phyloP scores from a whole-genome alignment of 2,888 invertebrate genomes.

The Ormyrus rosae region DNA sequence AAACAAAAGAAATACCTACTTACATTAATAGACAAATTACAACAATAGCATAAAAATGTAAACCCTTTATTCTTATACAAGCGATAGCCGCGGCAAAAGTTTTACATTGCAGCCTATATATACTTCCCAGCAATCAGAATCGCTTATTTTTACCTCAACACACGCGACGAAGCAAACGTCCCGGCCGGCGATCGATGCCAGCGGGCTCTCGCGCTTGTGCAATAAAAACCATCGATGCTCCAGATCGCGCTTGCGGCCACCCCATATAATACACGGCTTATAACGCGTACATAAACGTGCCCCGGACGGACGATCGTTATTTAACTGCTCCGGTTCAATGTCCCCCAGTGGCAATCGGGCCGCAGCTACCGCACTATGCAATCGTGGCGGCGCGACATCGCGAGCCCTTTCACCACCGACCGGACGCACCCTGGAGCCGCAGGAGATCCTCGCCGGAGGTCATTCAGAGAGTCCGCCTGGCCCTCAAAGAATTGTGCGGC shows the following conservation, averaged over 20 bases:
- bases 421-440: conserved; percentile 65
- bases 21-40: too few species aligned
- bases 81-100: too few species aligned
- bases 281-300: neutral
- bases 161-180: too few species aligned
- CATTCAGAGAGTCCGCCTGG: conserved; percentile 64
- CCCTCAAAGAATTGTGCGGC: conserved; percentile 66
- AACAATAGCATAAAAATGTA: too few species aligned
- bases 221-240: conserved; percentile 6
- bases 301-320: conserved; percentile 5
- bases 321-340: conserved; percentile 2
- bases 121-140: too few species aligned
- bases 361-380: conserved; percentile 31
- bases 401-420: conserved; percentile 65
- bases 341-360: conserved; percentile 38
- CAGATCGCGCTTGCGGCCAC: conserved; percentile 20
- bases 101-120: too few species aligned
- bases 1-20: too few species aligned
- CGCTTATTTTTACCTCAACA: neutral
- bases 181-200: too few species aligned
- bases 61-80: too few species aligned
- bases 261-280: neutral
- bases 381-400: neutral
- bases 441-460: conserved; percentile 67
- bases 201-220: too few species aligned